phyloP scores from a whole-genome alignment of 2,888 invertebrate genomes.

The Dusona sp. region DNA sequence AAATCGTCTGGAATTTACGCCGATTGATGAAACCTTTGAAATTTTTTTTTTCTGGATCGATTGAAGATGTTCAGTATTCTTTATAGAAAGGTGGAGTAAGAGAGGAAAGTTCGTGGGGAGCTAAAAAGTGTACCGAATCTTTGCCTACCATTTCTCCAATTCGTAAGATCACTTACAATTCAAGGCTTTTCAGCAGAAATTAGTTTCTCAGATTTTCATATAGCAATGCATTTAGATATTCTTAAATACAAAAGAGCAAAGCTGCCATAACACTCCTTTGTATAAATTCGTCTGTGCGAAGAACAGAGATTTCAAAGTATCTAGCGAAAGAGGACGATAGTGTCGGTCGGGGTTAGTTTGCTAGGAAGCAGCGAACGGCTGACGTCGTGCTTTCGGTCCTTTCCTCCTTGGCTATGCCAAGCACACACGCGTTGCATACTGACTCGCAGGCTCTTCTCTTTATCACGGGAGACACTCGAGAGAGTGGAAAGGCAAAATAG shows the following conservation, averaged over 20 bases:
- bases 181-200: background rate
- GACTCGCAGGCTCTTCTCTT: slow-evolving; percentile 42
- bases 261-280: background rate
- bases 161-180: background rate
- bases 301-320: slow-evolving; percentile 15
- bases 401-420: slow-evolving; percentile 25
- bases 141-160: background rate
- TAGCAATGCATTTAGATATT: background rate
- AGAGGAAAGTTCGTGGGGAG: background rate
- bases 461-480: slow-evolving; percentile 21
- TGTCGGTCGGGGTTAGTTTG: slow-evolving; percentile 52
- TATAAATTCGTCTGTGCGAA: background rate
- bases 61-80: background rate
- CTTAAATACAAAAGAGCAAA: background rate
- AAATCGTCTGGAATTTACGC: background rate
- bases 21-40: background rate
- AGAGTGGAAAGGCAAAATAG: background rate
- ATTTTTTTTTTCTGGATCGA: background rate
- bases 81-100: background rate
- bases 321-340: slow-evolving; percentile 28
- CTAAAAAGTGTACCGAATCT: background rate
- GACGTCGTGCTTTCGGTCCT: slow-evolving; percentile 33
- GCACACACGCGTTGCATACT: slow-evolving; percentile 33
- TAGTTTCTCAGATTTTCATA: background rate
- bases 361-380: slow-evolving; percentile 52